Conservation (phyloP, 2,888 invertebrate genomes). For the Norana najaformis region DNA sequence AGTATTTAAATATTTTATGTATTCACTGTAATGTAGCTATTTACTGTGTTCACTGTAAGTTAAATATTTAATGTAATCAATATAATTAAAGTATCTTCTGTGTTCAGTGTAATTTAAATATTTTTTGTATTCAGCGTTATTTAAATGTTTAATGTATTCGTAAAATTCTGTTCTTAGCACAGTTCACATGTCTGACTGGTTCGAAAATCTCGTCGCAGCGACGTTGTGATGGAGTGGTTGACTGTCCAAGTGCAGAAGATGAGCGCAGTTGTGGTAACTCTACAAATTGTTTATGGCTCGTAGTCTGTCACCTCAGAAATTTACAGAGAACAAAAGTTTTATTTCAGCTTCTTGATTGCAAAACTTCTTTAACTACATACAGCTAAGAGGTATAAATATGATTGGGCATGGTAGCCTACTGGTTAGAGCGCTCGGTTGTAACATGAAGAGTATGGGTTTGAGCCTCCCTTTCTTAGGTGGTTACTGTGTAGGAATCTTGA, state of each 20-base stretch:
- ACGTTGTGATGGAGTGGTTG: slow-evolving; percentile 28
- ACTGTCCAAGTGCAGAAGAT: slow-evolving; percentile 26
- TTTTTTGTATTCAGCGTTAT: not conserved
- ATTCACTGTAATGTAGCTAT: not conserved
- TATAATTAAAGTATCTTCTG: not conserved
- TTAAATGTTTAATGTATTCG: too few species aligned
- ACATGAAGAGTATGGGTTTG: not conserved
- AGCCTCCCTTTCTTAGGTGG: too few species aligned
- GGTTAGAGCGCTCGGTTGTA: not conserved
- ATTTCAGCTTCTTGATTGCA: not conserved
- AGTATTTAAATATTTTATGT: not conserved
- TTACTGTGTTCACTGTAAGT: not conserved
- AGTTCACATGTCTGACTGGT: slow-evolving; percentile 24
- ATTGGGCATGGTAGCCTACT: not conserved
- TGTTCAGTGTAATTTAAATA: not conserved
- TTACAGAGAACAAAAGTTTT: not conserved
- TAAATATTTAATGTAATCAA: not conserved
- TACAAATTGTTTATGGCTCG: not conserved
- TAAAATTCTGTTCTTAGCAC: not conserved
- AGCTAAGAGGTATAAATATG: not conserved
- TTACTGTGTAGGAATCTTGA: too few species aligned
- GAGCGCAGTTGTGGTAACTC: slow-evolving; percentile 21
- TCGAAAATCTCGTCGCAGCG: not conserved
- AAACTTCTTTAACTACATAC: not conserved
- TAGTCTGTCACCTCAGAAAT: too few species aligned